Conservation (phyloP, 2,797 vertebrate genomes). For the Silurus lanzhouensis region DNA sequence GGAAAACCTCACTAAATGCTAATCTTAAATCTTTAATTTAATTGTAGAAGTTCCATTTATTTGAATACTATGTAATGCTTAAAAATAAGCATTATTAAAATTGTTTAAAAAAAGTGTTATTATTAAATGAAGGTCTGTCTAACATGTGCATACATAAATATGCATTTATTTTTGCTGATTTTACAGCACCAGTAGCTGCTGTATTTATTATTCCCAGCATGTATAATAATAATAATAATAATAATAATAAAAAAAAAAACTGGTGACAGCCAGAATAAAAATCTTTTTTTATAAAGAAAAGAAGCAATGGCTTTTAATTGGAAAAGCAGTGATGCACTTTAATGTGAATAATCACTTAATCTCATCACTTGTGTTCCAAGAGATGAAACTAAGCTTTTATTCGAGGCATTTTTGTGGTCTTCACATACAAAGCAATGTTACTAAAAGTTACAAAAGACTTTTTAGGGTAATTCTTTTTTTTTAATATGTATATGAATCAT, state of each 20-base stretch:
- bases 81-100: background rate
- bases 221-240: slow-evolving; percentile 23
- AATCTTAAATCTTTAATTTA: too few relatives aligned
- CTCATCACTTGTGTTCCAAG: slow-evolving; percentile 37
- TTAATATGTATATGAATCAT: background rate
- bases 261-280: slow-evolving; percentile 1
- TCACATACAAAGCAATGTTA: slow-evolving; percentile 8
- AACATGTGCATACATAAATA: background rate
- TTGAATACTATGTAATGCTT: background rate
- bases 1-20: background rate
- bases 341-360: slow-evolving; percentile 53
- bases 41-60: too few relatives aligned
- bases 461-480: slow-evolving; percentile 1
- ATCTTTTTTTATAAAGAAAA: slow-evolving; percentile 39
- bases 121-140: too few relatives aligned
- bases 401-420: slow-evolving; percentile 30
- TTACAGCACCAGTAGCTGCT: slow-evolving; percentile 1
- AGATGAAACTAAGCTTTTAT: slow-evolving; percentile 29
- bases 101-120: background rate
- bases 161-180: background rate
- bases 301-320: slow-evolving; percentile 41
- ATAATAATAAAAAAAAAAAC: background rate
- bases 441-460: slow-evolving; percentile 29
- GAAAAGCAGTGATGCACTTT: slow-evolving; percentile 38
- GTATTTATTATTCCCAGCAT: slow-evolving; percentile 45